phyloP scores from a whole-genome alignment of 2,113 vertebrate genomes.

The Lates calcarifer region DNA sequence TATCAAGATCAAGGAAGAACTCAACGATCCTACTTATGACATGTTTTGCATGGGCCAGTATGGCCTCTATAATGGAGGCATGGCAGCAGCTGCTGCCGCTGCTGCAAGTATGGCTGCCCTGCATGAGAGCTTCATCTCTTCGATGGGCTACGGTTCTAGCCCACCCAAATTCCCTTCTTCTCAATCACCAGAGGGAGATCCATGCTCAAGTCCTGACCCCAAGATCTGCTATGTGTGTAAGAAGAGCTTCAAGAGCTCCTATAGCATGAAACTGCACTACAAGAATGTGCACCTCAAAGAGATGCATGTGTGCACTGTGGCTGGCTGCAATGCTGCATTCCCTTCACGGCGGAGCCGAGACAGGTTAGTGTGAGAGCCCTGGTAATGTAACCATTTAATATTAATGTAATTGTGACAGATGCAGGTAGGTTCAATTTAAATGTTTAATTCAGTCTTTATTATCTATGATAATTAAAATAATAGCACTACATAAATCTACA shows the following conservation, averaged over 20 bases:
- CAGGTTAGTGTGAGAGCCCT: slow-evolving; percentile 88
- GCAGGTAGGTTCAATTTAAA: slow-evolving; percentile 58
- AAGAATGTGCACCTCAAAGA: slow-evolving; percentile 99
- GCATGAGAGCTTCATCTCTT: slow-evolving; percentile 95
- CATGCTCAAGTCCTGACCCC: slow-evolving; percentile 97
- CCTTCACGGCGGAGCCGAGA: slow-evolving; percentile 98
- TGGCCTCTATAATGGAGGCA: slow-evolving; percentile 94
- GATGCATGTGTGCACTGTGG: slow-evolving; percentile 99
- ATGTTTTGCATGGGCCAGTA: slow-evolving; percentile 99
- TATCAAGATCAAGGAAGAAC: slow-evolving; percentile 98
- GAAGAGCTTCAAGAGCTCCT: slow-evolving; percentile 99
- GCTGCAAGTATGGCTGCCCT: slow-evolving; percentile 95
- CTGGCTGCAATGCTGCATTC: slow-evolving; percentile 98
- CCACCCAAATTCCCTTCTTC: slow-evolving; percentile 95
- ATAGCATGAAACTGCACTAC: slow-evolving; percentile 99
- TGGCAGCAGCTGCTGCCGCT: slow-evolving; percentile 89
- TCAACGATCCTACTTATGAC: slow-evolving; percentile 96
- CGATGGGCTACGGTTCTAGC: slow-evolving; percentile 94
- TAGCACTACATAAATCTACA: background rate
- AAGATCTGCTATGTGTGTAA: slow-evolving; percentile 99
- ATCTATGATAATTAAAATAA: background rate
- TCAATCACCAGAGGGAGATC: slow-evolving; percentile 94
- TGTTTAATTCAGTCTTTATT: slow-evolving; percentile 10
- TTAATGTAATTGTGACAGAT: slow-evolving; percentile 29
- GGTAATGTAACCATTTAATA: slow-evolving; percentile 17